Evolutionary conservation across 2,888 invertebrate species (phyloP).

Genomic region (Amblyteles armatorius): DNA sequence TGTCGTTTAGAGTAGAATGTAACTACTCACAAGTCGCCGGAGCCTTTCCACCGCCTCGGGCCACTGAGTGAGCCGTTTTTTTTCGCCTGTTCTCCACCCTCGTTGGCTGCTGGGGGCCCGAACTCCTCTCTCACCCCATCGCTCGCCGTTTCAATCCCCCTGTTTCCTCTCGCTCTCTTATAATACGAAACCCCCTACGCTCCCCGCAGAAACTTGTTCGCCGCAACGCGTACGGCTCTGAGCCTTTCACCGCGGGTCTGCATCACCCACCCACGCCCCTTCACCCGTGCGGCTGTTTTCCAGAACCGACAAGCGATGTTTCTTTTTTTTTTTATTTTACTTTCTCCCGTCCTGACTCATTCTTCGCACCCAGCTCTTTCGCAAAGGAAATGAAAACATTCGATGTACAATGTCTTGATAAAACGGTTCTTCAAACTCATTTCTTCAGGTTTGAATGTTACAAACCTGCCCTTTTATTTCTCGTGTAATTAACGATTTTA

Average conservation of each 20-base stretch:
- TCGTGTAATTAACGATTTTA: no score
- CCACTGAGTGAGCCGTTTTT: conserved; percentile 52
- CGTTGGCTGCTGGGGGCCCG: conserved; percentile 39
- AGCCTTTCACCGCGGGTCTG: conserved; percentile 15
- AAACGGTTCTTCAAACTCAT: no score
- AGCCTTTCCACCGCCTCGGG: conserved; percentile 52
- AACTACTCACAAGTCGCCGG: conserved; percentile 62
- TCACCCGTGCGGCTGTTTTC: background rate
- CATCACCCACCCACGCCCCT: background rate
- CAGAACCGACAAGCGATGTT: conserved; percentile 26
- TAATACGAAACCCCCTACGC: conserved; percentile 49
- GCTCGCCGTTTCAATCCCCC: conserved; percentile 2
- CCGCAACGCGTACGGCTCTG: conserved; percentile 53
- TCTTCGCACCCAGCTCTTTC: conserved; percentile 20
- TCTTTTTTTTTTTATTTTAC: conserved; percentile 8
- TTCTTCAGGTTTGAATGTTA: no score
- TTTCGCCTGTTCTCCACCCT: conserved; percentile 51
- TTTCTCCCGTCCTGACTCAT: background rate
- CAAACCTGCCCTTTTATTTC: no score
- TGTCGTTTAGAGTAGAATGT: conserved; percentile 75
- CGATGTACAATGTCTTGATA: conserved; percentile 24
- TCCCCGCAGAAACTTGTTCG: conserved; percentile 53
- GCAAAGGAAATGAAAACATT: conserved; percentile 34
- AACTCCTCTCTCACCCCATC: conserved; percentile 22
- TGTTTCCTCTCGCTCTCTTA: conserved; percentile 6